Conservation (phyloP, 2,113 vertebrate genomes). For the Protobothrops flavoviridis region DNA sequence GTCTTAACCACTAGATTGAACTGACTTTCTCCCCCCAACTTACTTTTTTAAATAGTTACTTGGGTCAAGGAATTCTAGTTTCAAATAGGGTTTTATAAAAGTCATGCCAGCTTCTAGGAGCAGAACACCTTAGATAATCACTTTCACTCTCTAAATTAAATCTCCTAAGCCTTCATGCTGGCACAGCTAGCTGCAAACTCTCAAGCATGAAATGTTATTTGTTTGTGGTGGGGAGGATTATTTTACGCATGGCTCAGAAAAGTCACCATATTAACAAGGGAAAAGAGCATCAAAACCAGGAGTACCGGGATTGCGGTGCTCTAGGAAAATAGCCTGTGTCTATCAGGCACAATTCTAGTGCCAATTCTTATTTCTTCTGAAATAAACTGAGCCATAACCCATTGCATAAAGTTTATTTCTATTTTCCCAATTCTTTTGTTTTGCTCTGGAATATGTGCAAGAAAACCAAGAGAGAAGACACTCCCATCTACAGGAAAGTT, state of each 20-base stretch:
- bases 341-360: background rate
- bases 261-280: background rate
- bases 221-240: background rate
- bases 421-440: background rate
- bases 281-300: background rate
- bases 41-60: background rate
- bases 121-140: background rate
- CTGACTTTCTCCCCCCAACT: background rate
- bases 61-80: background rate
- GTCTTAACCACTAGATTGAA: background rate
- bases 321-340: background rate
- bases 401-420: background rate
- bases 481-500: background rate
- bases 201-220: background rate
- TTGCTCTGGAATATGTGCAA: background rate
- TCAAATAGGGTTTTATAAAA: background rate
- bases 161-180: background rate
- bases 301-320: background rate
- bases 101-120: background rate
- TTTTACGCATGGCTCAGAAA: background rate
- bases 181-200: background rate
- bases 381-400: background rate
- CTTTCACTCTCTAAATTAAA: background rate
- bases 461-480: background rate
- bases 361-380: background rate